Evolutionary conservation across 2,888 invertebrate species (phyloP).

Genomic region (Drosophila limbata): DNA sequence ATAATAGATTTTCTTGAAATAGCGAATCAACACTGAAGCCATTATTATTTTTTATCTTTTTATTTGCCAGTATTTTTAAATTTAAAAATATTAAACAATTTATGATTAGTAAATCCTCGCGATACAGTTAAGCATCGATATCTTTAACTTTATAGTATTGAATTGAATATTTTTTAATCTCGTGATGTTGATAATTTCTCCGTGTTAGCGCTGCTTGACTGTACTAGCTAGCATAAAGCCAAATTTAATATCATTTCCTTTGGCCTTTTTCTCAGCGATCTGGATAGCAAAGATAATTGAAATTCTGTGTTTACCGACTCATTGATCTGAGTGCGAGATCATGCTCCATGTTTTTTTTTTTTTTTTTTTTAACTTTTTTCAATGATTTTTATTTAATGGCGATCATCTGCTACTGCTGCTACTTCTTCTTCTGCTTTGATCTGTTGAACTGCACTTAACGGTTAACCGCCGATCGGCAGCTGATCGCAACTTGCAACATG

Average conservation of each 20-base stretch:
- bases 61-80: no score
- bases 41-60: no score
- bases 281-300: constrained; percentile 3
- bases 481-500: constrained; percentile 26
- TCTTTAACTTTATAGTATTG: no score
- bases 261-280: not conserved
- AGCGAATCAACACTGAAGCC: no score
- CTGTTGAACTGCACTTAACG: constrained; percentile 47
- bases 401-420: constrained; percentile 5
- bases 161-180: no score
- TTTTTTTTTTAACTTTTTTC: not conserved
- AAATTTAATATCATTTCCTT: not conserved
- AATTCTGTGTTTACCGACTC: constrained; percentile 20
- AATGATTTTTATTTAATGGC: constrained; percentile 15
- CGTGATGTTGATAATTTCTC: no score
- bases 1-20: no score
- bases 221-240: not conserved
- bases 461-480: constrained; percentile 39
- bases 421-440: constrained; percentile 32
- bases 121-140: no score
- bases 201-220: not conserved
- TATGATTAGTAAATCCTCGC: no score
- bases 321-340: constrained; percentile 8
- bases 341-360: not conserved
- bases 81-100: no score